These are phyloP conservation scores for Harpalus rufipes DNA, from an alignment of 2,888 invertebrate species.

Conservation along the genomic window DNA sequence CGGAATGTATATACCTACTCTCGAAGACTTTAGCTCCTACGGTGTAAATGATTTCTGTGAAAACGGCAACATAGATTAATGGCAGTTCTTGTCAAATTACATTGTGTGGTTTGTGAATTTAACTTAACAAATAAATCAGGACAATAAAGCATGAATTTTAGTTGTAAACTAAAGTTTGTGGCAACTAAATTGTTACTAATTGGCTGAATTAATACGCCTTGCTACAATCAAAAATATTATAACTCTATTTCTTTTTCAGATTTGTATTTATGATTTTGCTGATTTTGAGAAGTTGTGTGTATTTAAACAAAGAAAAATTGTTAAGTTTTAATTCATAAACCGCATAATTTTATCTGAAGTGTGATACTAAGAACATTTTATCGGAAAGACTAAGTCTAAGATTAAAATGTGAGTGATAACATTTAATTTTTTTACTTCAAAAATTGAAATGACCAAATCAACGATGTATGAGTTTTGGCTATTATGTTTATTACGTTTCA, in stretches of 20 bases:
- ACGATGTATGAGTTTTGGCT: slow-evolving; percentile 65
- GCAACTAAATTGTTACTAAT: slow-evolving; percentile 26
- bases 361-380: slow-evolving; percentile 66
- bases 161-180: slow-evolving; percentile 46
- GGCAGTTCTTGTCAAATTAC: slow-evolving; percentile 64
- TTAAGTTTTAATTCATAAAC: slow-evolving; percentile 53
- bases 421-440: slow-evolving; percentile 61
- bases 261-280: slow-evolving; percentile 39
- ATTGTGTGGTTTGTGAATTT: slow-evolving; percentile 63
- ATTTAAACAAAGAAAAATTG: slow-evolving; percentile 27
- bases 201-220: slow-evolving; percentile 38
- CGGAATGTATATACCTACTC: slow-evolving; percentile 1
- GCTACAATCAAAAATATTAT: background rate
- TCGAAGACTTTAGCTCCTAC: slow-evolving; percentile 54
- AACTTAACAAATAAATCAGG: slow-evolving; percentile 43
- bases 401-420: slow-evolving; percentile 66
- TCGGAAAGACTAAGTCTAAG: slow-evolving; percentile 54
- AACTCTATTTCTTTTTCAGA: slow-evolving; percentile 55
- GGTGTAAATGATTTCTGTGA: slow-evolving; percentile 61
- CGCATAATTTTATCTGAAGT: slow-evolving; percentile 54
- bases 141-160: slow-evolving; percentile 48
- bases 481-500: slow-evolving; percentile 58
- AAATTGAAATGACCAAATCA: slow-evolving; percentile 69
- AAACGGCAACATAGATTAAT: slow-evolving; percentile 58
- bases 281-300: slow-evolving; percentile 41